A percentile compares a stretch with the other conserved stretches of the same genome.
These are phyloP conservation scores for Notodonta dromedarius DNA, from an alignment of 2,888 invertebrate species.

Conservation along the genomic window DNA sequence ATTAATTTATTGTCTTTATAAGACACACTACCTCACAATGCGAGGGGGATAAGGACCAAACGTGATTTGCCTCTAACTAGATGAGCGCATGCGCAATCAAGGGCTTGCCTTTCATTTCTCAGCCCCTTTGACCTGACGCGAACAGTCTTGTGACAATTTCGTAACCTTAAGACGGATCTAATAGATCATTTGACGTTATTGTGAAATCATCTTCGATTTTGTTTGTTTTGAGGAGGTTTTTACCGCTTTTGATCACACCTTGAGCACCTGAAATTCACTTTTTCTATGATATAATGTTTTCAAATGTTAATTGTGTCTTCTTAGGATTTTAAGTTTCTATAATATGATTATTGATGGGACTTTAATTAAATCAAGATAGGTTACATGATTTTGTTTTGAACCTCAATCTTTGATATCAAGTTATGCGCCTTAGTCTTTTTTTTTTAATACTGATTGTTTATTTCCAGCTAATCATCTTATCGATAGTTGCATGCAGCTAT, in stretches of 20 bases:
- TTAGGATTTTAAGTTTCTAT: too few species aligned
- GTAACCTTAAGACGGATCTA: slow-evolving; percentile 8
- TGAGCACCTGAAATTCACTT: too few species aligned
- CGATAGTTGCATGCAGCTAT: slow-evolving; percentile 70
- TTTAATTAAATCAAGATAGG: too few species aligned
- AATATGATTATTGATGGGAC: too few species aligned
- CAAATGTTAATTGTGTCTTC: too few species aligned
- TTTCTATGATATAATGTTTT: too few species aligned
- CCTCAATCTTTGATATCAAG: too few species aligned
- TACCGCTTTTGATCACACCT: too few species aligned
- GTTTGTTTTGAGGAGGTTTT: neutral
- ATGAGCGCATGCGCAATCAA: slow-evolving; percentile 14
- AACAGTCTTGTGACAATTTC: slow-evolving; percentile 19
- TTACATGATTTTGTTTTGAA: too few species aligned
- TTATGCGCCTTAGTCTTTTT: neutral
- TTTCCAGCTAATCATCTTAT: slow-evolving; percentile 71
- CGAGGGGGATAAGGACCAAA: neutral
- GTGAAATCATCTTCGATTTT: neutral
- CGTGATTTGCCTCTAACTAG: slow-evolving; percentile 1
- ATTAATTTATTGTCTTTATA: neutral
- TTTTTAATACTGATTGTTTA: slow-evolving; percentile 12
- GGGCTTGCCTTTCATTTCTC: slow-evolving; percentile 24
- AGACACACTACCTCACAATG: neutral
- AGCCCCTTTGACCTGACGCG: slow-evolving; percentile 22
- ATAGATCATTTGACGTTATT: slow-evolving; percentile 1